Evolutionary conservation across 2,797 vertebrate genomes (phyloP).

Genomic region (Champsocephalus esox): DNA sequence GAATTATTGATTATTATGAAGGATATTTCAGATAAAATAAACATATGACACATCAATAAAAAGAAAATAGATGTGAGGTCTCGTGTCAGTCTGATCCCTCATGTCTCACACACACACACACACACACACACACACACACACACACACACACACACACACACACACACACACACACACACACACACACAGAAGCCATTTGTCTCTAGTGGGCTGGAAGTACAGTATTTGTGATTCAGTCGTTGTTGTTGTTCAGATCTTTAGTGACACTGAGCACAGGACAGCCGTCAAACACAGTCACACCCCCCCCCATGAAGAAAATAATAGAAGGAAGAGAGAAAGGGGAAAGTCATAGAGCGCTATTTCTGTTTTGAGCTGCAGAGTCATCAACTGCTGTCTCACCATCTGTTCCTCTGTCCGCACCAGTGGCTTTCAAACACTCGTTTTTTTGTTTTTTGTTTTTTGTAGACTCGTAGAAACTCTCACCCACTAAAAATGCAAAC

Average conservation of each 20-base stretch:
- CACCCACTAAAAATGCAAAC: conserved; percentile 3
- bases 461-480: background rate
- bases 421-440: conserved; percentile 59
- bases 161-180: no score
- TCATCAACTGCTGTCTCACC: conserved; percentile 71
- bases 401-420: conserved; percentile 67
- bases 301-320: conserved; percentile 13
- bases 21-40: no score
- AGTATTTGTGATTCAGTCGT: conserved; percentile 33
- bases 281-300: conserved; percentile 12
- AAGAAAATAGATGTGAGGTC: no score
- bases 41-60: no score
- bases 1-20: no score
- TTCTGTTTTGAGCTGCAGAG: conserved; percentile 64
- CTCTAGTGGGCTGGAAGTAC: conserved; percentile 44
- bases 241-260: conserved; percentile 48
- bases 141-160: no score
- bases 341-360: conserved; percentile 48
- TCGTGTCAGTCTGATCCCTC: no score
- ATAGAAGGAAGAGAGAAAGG: conserved; percentile 20
- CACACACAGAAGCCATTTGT: no score
- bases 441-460: conserved; percentile 12
- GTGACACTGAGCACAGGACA: conserved; percentile 24
- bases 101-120: no score
- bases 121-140: no score